phyloP scores from a whole-genome alignment of 1,140 invertebrate genomes.

The Pomacea maculata region DNA sequence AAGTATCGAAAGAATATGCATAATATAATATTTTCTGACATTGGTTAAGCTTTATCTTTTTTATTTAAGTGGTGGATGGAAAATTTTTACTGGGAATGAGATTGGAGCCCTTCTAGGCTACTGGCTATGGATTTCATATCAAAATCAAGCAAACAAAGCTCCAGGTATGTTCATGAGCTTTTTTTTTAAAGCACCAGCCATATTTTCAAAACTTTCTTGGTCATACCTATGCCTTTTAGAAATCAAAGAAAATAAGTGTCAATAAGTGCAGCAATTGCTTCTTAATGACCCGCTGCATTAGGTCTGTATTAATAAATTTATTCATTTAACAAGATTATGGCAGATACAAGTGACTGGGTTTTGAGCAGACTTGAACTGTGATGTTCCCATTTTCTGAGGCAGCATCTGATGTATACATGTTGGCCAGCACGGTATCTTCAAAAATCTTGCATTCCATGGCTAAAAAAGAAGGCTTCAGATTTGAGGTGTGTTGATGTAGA shows the following conservation, averaged over 20 bases:
- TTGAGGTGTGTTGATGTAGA: slow-evolving; percentile 70
- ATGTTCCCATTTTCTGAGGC: slow-evolving; percentile 24
- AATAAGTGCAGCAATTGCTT: too few species aligned
- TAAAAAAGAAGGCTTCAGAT: slow-evolving; percentile 82
- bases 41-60: slow-evolving; percentile 16
- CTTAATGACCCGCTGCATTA: too few species aligned
- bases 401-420: slow-evolving; percentile 75
- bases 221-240: too few species aligned
- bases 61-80: slow-evolving; percentile 79
- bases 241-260: too few species aligned
- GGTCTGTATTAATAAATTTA: too few species aligned
- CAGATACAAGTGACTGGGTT: neutral
- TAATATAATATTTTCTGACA: too few species aligned
- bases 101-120: slow-evolving; percentile 93
- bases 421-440: slow-evolving; percentile 96
- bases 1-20: too few species aligned
- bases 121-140: slow-evolving; percentile 82
- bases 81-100: slow-evolving; percentile 96
- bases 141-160: slow-evolving; percentile 44
- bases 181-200: too few species aligned
- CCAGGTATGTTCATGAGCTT: slow-evolving; percentile 31
- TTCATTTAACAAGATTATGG: neutral
- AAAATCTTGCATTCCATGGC: slow-evolving; percentile 92
- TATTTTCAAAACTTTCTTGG: too few species aligned
- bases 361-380: neutral